Conservation (phyloP, 2,113 vertebrate species). For the Atractosteus spatula region DNA sequence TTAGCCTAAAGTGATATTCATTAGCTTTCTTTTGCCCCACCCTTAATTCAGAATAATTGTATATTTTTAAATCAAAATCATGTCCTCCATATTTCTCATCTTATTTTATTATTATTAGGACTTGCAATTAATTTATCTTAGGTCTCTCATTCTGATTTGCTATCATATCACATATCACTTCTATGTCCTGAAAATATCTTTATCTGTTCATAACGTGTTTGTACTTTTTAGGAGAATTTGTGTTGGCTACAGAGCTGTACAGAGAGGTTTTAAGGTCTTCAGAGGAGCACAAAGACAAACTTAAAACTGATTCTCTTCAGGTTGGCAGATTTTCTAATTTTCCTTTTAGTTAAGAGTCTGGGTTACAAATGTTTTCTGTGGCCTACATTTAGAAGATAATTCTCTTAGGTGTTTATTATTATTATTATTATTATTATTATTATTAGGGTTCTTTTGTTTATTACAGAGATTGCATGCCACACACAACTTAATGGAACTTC, state of each 20-base stretch:
- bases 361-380: background rate
- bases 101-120: too few relatives aligned
- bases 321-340: conserved; percentile 55
- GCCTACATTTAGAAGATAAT: background rate
- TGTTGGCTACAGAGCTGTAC: conserved; percentile 81
- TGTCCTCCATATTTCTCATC: too few relatives aligned
- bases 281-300: conserved; percentile 92
- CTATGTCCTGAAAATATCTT: too few relatives aligned
- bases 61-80: too few relatives aligned
- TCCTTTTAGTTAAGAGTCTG: background rate
- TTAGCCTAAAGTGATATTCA: too few relatives aligned
- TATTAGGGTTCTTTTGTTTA: conserved; percentile 15
- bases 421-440: background rate
- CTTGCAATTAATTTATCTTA: too few relatives aligned
- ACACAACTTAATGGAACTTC: conserved; percentile 91
- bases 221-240: conserved; percentile 74
- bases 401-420: conserved; percentile 6
- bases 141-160: too few relatives aligned
- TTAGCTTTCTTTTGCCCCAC: too few relatives aligned
- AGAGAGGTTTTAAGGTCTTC: conserved; percentile 93
- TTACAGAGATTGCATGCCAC: conserved; percentile 93
- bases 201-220: conserved; percentile 2
- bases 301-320: conserved; percentile 97
- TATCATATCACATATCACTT: too few relatives aligned
- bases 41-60: too few relatives aligned